Evolutionary conservation across 2,113 vertebrate species (phyloP).

Genomic region (Procapra przewalskii): DNA sequence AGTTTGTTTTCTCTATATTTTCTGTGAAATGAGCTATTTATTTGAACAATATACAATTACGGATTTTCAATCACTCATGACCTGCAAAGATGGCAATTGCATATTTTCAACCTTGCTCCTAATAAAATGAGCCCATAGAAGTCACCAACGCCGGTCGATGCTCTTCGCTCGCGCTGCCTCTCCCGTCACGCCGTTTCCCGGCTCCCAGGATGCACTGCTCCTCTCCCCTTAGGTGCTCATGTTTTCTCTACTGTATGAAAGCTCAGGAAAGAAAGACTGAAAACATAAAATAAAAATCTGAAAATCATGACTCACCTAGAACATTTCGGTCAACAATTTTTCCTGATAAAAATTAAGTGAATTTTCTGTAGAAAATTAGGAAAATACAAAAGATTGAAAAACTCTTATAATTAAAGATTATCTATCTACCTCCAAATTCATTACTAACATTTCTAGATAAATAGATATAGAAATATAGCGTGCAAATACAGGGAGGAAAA

Average conservation of each 20-base stretch:
- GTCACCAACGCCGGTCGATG: background rate
- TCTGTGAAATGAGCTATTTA: background rate
- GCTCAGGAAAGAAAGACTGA: background rate
- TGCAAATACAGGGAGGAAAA: background rate
- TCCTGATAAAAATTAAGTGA: background rate
- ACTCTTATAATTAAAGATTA: background rate
- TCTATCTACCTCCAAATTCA: background rate
- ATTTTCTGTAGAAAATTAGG: background rate
- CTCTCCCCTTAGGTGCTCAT: background rate
- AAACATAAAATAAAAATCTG: background rate
- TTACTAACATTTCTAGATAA: background rate
- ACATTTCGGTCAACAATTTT: background rate
- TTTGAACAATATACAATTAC: background rate
- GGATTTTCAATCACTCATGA: background rate
- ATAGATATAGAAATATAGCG: background rate
- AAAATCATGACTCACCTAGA: background rate
- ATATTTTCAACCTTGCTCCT: background rate
- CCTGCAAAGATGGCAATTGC: background rate
- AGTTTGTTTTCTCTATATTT: background rate
- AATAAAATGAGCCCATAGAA: background rate
- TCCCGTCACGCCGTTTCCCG: rapidly evolving
- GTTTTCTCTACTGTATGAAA: background rate
- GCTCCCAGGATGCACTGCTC: background rate
- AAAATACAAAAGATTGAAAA: background rate
- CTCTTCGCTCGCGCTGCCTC: background rate